Conservation (phyloP, 2,888 invertebrate genomes). For the Exocentrus adspersus region DNA sequence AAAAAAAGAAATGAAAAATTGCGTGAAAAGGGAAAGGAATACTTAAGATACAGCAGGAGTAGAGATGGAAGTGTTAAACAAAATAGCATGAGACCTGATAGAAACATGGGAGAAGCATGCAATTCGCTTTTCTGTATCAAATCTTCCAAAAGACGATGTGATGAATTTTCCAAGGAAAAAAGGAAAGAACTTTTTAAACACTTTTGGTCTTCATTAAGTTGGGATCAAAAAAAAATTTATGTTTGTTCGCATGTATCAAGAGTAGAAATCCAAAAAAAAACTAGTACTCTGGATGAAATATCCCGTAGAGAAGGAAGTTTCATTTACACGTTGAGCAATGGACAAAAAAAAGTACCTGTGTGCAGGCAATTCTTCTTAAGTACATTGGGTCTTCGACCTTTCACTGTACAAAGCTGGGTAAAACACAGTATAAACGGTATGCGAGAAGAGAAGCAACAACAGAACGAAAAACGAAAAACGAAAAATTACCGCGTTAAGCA, state of each 20-base stretch:
- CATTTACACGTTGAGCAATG: constrained; percentile 8
- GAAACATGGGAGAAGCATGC: constrained; percentile 31
- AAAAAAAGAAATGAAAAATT: constrained; percentile 31
- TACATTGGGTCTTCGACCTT: constrained; percentile 25
- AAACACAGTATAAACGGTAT: constrained; percentile 28
- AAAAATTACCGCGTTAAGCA: constrained; percentile 22
- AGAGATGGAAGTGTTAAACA: constrained; percentile 33
- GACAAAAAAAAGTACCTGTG: constrained; percentile 21
- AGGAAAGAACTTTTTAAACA: background rate
- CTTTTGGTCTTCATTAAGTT: constrained; percentile 18
- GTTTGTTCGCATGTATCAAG: constrained; percentile 17
- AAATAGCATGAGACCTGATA: constrained; percentile 32
- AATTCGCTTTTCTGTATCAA: constrained; percentile 28
- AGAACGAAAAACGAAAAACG: constrained; percentile 13
- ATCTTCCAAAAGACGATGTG: constrained; percentile 1
- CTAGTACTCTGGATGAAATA: constrained; percentile 15
- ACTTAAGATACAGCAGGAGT: constrained; percentile 29
- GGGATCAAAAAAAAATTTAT: constrained; percentile 12
- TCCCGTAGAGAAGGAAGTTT: constrained; percentile 19
- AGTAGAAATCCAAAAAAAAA: constrained; percentile 14
- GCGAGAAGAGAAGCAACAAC: constrained; percentile 18
- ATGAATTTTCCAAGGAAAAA: background rate
- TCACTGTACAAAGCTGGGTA: constrained; percentile 30
- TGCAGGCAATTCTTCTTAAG: constrained; percentile 24
- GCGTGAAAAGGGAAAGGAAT: constrained; percentile 28